Evolutionary conservation across 1,140 invertebrate species (phyloP).

Genomic region (Spodoptera frugiperda): DNA sequence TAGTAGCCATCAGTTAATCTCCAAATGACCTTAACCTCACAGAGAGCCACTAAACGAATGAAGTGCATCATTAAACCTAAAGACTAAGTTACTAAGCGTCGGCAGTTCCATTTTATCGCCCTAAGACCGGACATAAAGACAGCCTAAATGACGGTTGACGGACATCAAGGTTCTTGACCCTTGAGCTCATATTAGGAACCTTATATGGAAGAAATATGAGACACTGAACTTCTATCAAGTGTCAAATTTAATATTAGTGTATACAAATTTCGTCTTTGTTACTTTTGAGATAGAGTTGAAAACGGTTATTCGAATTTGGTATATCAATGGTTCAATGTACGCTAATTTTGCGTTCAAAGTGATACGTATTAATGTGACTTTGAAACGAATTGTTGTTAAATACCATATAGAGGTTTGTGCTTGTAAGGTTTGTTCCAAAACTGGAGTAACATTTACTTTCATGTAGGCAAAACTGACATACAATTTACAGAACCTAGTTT

Average conservation of each 20-base stretch:
- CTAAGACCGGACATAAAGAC: slow-evolving; percentile 9
- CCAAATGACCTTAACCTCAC: no score
- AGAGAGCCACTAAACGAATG: slow-evolving; percentile 1
- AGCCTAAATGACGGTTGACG: slow-evolving; percentile 12
- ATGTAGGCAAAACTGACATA: no score
- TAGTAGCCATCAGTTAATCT: no score
- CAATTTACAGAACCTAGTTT: no score
- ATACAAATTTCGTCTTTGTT: no score
- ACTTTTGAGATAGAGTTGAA: no score
- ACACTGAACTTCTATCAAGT: slow-evolving; percentile 7
- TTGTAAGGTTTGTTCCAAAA: no score
- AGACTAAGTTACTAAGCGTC: neutral
- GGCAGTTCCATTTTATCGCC: slow-evolving; percentile 1
- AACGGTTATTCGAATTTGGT: no score
- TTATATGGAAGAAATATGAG: slow-evolving; percentile 11
- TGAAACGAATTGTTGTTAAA: neutral
- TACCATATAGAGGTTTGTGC: no score
- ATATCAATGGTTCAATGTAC: neutral
- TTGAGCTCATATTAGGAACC: neutral
- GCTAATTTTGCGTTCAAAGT: neutral
- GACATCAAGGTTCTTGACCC: slow-evolving; percentile 7
- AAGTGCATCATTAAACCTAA: slow-evolving; percentile 6
- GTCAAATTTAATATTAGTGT: neutral
- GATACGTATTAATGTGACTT: neutral
- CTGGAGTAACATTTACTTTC: no score